Base-by-base conservation (phyloP, 2,113 vertebrate species). In the Xenopus tropicalis region DNA sequence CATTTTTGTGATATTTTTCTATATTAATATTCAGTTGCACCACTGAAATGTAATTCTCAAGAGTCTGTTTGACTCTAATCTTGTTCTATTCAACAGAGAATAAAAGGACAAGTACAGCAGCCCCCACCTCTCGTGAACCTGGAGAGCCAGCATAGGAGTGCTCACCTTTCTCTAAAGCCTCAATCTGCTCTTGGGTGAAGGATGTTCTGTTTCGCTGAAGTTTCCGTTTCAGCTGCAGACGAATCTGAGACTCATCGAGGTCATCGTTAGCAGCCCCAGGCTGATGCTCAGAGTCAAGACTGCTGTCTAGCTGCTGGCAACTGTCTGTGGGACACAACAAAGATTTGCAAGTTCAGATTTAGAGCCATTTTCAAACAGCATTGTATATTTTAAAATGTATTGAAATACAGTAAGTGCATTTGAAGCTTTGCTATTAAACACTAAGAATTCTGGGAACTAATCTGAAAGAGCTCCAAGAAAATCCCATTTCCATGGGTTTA, bases 141-240 rank as follows among this genome's bases (percentile, higher is more conserved):
- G 17, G 52, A 1, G 19, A 54, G 9, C 16, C 57, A 1, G 3
- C 9, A 11, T 11, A 54, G 14, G 44, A 23, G 37, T 22, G 42
- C 66, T 82, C 79, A 93, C 93, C 93, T 91, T 92, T 94, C 82
- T 94, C 93, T 83, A 94, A 81, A 52, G 93, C 91, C 82, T 94
- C 93, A 46, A 94, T 93, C 86, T 94, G 93, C 81, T 94, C 92
- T 84, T 91, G 91, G 11, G 90, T 93, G 81, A 93, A 94, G 79
- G 92, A 93, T 19, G 92, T 94, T 75, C 93, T 79, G 88, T 94
- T 94, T 73, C 92, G 90, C 82, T 94, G 93, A 77, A 94, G 86
- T 80, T 94, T 94, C 80, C 93, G 91, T 85, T 93, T 94, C 70
- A 94, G 88, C 87, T 94, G 92, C 80, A 94, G 85, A 71, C 91